Evolutionary conservation across 2,113 vertebrate genomes (phyloP), one percentile per base, ranked within the genome.

Genomic region (Jaculus jaculus): DNA sequence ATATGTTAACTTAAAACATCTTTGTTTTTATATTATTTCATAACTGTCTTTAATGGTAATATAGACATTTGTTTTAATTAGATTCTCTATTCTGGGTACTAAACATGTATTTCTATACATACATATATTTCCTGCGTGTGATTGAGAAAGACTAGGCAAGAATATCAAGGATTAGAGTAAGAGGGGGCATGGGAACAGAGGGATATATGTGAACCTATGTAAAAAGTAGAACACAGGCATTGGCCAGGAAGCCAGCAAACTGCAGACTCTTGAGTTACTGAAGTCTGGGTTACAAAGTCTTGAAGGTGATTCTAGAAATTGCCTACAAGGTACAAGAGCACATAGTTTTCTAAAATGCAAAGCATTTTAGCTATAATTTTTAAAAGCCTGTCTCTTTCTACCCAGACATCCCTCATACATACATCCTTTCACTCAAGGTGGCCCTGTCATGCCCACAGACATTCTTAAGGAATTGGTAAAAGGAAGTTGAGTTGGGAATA

Each of bases 361-460:
- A 15, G 20, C 17, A 75, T 69, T 86, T 92, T 74, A 73, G 68
- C 71, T n/a, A 28, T 21, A 60, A 23, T 10, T 26, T 28, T 69
- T 74, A 74, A 87, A 51, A 74, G 18, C 72, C 63, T 85, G 58
- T 63, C 71, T 79, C 89, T 83, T 90, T 66, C 79, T 61, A 54
- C 4, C 51, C 58, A 92, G 71, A 69, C 18, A 15, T 80, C 66
- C 88, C 11, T 84, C 30, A 78, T 54, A 85, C 30, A 39, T 16
- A 88, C 2, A 78, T 34, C 32, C 54, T 89, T 92, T 93, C 71
- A 78, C 82, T 30, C 74, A 79, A 93, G 85, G 85, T 66, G 86
- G 34, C 32, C 72, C 0, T 77, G 58, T n/a, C 42, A 26, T 68
- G 54, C 60, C 28, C 78, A 39, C 47, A 92, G 82, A 75, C 58